These are phyloP conservation scores for Rugalucina vietnamica DNA, from an alignment of 2,888 invertebrate species.

Conservation along the genomic window DNA sequence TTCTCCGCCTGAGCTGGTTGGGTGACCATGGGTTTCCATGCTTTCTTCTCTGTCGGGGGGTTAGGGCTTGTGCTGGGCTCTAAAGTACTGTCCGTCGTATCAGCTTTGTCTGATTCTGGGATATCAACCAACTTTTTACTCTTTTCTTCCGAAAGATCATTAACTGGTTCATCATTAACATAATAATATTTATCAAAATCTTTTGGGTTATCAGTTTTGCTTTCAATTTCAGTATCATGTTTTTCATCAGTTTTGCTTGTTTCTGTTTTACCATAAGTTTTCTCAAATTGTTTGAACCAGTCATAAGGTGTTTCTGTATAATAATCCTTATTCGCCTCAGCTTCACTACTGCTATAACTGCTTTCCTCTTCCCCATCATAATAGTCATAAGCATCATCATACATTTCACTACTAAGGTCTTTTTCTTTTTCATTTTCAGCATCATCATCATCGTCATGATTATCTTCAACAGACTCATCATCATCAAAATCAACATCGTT, in stretches of 20 bases:
- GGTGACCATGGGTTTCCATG: constrained; percentile 60
- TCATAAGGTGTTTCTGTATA: constrained; percentile 48
- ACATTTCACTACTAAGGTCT: constrained; percentile 53
- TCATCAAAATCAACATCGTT: neutral
- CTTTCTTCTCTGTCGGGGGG: constrained; percentile 66
- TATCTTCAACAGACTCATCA: constrained; percentile 15
- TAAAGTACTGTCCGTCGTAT: constrained; percentile 29
- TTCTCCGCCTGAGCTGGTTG: constrained; percentile 59
- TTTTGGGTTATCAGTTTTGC: constrained; percentile 9
- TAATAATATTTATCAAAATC: neutral
- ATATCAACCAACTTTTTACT: constrained; percentile 1
- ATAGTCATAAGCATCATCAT: constrained; percentile 47
- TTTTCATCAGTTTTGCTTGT: neutral
- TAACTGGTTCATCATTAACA: neutral
- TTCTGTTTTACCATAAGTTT: constrained; percentile 50
- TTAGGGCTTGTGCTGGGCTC: constrained; percentile 73
- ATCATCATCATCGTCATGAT: neutral
- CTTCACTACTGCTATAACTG: constrained; percentile 61
- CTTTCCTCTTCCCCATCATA: constrained; percentile 60
- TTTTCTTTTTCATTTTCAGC: constrained; percentile 26
- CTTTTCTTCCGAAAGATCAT: neutral
- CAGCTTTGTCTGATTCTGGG: neutral
- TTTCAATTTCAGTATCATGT: neutral
- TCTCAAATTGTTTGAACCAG: constrained; percentile 54
- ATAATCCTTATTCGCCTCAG: constrained; percentile 28